These are phyloP conservation scores for Lepeophtheirus nordmannii DNA, from an alignment of 2,888 invertebrate species.

Conservation along the genomic window DNA sequence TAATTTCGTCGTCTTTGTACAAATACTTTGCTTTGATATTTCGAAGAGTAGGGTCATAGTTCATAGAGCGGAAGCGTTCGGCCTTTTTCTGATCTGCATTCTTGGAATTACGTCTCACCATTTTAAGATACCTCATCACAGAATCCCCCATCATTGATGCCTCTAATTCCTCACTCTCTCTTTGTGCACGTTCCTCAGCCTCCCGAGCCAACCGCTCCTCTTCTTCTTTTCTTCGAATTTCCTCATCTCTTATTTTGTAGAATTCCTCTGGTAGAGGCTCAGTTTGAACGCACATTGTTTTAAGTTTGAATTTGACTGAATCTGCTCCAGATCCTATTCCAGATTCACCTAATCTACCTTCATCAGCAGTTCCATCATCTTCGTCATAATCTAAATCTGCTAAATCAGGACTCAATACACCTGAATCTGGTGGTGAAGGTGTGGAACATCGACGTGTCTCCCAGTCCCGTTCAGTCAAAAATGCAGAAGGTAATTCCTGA, in stretches of 20 bases:
- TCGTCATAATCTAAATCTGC: slow-evolving; percentile 2
- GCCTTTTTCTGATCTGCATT: slow-evolving; percentile 56
- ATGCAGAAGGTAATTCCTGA: slow-evolving; percentile 21
- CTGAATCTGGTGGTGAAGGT: slow-evolving; percentile 18
- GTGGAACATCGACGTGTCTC: background rate
- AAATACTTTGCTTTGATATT: slow-evolving; percentile 68
- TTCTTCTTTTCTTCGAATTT: slow-evolving; percentile 49
- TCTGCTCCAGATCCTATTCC: slow-evolving; percentile 26
- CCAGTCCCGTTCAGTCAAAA: slow-evolving; percentile 19
- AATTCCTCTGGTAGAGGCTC: slow-evolving; percentile 30
- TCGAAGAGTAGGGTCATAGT: slow-evolving; percentile 65
- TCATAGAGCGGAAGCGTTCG: slow-evolving; percentile 68
- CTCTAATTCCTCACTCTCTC: slow-evolving; percentile 16
- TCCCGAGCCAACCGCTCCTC: slow-evolving; percentile 27
- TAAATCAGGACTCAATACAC: slow-evolving; percentile 14
- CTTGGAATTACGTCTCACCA: slow-evolving; percentile 59
- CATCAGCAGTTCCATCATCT: background rate
- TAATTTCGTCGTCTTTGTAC: slow-evolving; percentile 21
- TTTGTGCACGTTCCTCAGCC: slow-evolving; percentile 34
- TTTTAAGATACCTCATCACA: slow-evolving; percentile 53
- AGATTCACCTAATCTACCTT: slow-evolving; percentile 4
- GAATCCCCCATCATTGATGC: slow-evolving; percentile 20
- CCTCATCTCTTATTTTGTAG: slow-evolving; percentile 38
- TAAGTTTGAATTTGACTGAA: slow-evolving; percentile 45
- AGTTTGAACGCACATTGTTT: slow-evolving; percentile 35